Base-by-base conservation (phyloP, 2,113 vertebrate species). In the Todiramphus saurophagus region DNA sequence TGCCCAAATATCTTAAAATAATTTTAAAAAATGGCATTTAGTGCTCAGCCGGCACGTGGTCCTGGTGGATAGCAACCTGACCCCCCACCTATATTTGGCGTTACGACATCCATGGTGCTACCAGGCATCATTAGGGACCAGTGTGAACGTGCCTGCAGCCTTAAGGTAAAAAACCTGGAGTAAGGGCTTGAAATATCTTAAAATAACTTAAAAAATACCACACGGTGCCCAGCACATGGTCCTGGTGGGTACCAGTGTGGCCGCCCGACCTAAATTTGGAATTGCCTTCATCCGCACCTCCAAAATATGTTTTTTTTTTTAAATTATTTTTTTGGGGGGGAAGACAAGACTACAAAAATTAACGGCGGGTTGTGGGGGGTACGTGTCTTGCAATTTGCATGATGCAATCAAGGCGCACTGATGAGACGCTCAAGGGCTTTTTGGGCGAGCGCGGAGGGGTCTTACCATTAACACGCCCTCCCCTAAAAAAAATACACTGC, bases 351-450 rank as follows among this genome's bases (percentile, higher is more conserved):
- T 62, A 81, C 50, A 51, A 51, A 51, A 51, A 25, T 13, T 12
- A 51, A 51, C 21, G 11, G 50, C 11, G 50, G 23, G 50, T 25
- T 51, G 23, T 11, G 50, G 91, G 97, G 95, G 67, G 93, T 43
- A 91, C 50, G 21, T 25, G 50, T 50, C 97, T 96, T 97, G 97
- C 97, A 97, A 97, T 98, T 98, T 97, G 96, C 97, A 97, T 97
- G 97, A 98, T 97, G 97, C 98, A 98, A 98, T 98, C 98, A 98
- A 97, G 97, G 97, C 95, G 51, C 60, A 67, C 96, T 97, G 98
- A 98, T 98, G 98, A 98, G 97, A 95, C 75, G 91, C 93, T 86
- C 51, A 5, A 75, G 95, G 97, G 97, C 94, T 96, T 73, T 59
- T 72, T 4, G 11, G 44, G 60, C 12, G 2, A 21, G 78, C 59